phyloP scores from a whole-genome alignment of 2,113 vertebrate species.

The Podarcis raffonei region DNA sequence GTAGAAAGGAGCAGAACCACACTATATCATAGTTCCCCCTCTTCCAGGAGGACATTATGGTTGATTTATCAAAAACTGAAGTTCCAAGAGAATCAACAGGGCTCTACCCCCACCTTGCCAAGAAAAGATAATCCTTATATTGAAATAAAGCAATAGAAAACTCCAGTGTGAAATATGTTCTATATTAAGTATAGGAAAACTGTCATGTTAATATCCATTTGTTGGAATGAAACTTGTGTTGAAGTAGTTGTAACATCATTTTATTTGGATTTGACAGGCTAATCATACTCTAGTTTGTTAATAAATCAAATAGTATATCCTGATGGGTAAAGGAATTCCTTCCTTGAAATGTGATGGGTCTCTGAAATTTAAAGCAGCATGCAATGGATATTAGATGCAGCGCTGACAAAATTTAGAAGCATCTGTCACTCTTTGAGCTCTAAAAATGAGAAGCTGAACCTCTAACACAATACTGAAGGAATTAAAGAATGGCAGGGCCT shows the following conservation, averaged over 20 bases:
- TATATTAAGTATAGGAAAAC: constrained; percentile 25
- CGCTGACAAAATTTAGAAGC: constrained; percentile 42
- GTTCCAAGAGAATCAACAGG: not conserved
- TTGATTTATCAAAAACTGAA: not conserved
- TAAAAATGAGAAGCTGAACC: constrained; percentile 32
- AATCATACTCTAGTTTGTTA: constrained; percentile 62
- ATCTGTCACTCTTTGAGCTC: constrained; percentile 35
- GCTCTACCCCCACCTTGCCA: not conserved
- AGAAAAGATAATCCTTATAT: constrained; percentile 17
- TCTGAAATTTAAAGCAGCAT: constrained; percentile 29
- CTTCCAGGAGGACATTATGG: not conserved
- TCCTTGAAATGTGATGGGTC: constrained; percentile 33
- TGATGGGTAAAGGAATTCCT: constrained; percentile 31
- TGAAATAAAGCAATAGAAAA: not conserved
- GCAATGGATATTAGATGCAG: constrained; percentile 14
- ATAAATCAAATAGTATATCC: constrained; percentile 53
- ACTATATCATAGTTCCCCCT: not conserved
- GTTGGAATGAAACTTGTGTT: constrained; percentile 53
- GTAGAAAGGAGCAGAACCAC: not conserved
- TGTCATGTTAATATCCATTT: constrained; percentile 49
- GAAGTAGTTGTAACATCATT: constrained; percentile 57
- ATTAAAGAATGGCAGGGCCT: constrained; percentile 15
- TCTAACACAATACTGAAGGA: constrained; percentile 29
- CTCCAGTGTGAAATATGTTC: constrained; percentile 9
- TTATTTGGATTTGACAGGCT: constrained; percentile 42